Evolutionary conservation across 1,140 invertebrate genomes (phyloP).

Genomic region (Pogonus chalceus): DNA sequence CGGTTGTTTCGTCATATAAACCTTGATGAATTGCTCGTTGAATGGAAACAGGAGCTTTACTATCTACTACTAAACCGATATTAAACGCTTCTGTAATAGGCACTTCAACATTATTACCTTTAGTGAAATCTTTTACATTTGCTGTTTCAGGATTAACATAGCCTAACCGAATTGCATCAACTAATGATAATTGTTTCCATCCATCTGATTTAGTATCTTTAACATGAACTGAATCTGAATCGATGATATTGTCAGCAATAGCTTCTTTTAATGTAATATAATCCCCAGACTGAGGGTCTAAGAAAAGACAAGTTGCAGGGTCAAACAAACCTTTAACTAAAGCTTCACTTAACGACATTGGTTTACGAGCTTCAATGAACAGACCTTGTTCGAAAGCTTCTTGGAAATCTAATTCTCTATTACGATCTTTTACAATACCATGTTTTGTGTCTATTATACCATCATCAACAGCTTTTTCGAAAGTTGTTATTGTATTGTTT

Average conservation of each 20-base stretch:
- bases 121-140: slow-evolving; percentile 55
- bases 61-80: slow-evolving; percentile 67
- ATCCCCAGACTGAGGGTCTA: slow-evolving; percentile 67
- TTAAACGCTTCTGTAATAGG: slow-evolving; percentile 72
- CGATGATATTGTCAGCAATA: slow-evolving; percentile 62
- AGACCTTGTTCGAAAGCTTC: slow-evolving; percentile 80
- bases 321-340: slow-evolving; percentile 75
- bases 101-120: slow-evolving; percentile 53
- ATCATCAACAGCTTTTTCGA: slow-evolving; percentile 69
- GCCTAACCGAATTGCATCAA: slow-evolving; percentile 62
- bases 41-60: slow-evolving; percentile 69
- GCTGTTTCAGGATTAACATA: slow-evolving; percentile 65
- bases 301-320: slow-evolving; percentile 59
- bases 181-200: slow-evolving; percentile 62
- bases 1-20: slow-evolving; percentile 66
- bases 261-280: slow-evolving; percentile 66
- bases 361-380: slow-evolving; percentile 66
- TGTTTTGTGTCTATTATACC: slow-evolving; percentile 66
- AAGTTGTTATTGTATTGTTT: slow-evolving; percentile 64
- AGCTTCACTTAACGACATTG: slow-evolving; percentile 74
- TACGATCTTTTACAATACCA: slow-evolving; percentile 51
- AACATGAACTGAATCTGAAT: slow-evolving; percentile 73
- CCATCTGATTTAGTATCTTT: slow-evolving; percentile 67
- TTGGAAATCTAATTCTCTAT: slow-evolving; percentile 65
- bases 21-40: slow-evolving; percentile 81